phyloP scores from a whole-genome alignment of 2,888 invertebrate genomes.

The Pammene aurita region DNA sequence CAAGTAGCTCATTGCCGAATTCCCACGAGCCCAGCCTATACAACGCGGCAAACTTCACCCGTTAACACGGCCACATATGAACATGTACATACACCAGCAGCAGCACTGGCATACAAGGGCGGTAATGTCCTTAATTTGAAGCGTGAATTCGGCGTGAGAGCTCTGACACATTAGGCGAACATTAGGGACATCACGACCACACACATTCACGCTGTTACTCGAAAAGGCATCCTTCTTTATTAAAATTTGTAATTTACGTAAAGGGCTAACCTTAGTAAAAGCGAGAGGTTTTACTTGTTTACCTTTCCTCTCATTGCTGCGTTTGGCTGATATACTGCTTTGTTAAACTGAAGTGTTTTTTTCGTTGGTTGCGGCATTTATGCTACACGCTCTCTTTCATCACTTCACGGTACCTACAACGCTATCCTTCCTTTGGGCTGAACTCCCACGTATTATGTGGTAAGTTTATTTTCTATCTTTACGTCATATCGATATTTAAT shows the following conservation, averaged over 20 bases:
- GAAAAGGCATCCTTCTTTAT: conserved; percentile 52
- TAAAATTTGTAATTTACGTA: conserved; percentile 41
- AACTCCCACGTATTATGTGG: no score
- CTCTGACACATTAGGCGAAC: conserved; percentile 53
- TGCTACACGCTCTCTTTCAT: no score
- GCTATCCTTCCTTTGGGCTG: no score
- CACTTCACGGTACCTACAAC: no score
- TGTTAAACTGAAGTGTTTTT: neutral
- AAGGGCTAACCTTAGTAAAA: conserved; percentile 25
- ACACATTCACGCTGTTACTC: conserved; percentile 47
- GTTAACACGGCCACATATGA: conserved; percentile 37
- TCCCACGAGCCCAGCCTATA: conserved; percentile 33
- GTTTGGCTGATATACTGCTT: neutral
- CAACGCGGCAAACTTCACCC: conserved; percentile 36
- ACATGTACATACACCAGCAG: conserved; percentile 26
- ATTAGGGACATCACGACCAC: conserved; percentile 51
- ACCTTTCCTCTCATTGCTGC: neutral
- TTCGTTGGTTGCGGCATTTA: no score
- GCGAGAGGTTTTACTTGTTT: conserved; percentile 15
- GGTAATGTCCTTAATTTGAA: conserved; percentile 43
- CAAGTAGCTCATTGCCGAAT: conserved; percentile 39
- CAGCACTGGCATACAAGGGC: conserved; percentile 29
- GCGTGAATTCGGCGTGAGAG: conserved; percentile 48
- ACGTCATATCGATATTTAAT: no score
- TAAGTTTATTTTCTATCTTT: no score